Evolutionary conservation across 2,113 vertebrate genomes (phyloP), one percentile per base, ranked within the genome.

Genomic region (Planiliza haematocheilus): DNA sequence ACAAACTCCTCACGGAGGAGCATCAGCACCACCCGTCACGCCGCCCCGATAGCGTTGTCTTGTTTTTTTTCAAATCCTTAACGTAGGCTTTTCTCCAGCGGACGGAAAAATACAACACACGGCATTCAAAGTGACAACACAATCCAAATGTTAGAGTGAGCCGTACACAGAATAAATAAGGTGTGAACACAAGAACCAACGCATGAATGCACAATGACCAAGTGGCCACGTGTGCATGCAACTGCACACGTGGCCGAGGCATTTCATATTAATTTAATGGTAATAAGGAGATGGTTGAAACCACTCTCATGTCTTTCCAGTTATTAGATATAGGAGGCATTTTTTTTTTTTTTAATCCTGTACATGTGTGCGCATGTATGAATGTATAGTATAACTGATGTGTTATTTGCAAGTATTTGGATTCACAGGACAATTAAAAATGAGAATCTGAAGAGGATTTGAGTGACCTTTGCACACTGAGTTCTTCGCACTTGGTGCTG

Each of bases 251-350:
- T n/a, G 45, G 36, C 50, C 70, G 53, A 50, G 69, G 53, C 24
- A 30, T 30, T 30, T 84, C 56, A 81, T 78, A 75, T 50, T 57
- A 64, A 84, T 70, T 42, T 16, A 14, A 42, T 48, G 69, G 68
- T 68, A 78, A 64, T 64, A 41, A 74, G 43, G 12, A 16, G 42
- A 39, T 77, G 75, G 82, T 67, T 80, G 20, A 45, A 61, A 62
- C 55, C 58, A 72, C 46, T 70, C 56, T 46, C 55, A 18, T 53
- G 30, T 21, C 39, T 16, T n/a, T 14, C 7, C 20, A 48, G 16
- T 53, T 59, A 30, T 30, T 30, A 30, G 24, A 30, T 30, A 30
- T 30, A 2, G 24, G 24, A 30, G 24, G 24, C 24, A 30, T 30
- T 30, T 30, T 30, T 30, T 30, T 30, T 30, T 5, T 30, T 30